A percentile compares a stretch with the other conserved stretches of the same genome.
These are phyloP conservation scores for Theropithecus gelada DNA, from an alignment of 2,113 vertebrate genomes.

Conservation along the genomic window DNA sequence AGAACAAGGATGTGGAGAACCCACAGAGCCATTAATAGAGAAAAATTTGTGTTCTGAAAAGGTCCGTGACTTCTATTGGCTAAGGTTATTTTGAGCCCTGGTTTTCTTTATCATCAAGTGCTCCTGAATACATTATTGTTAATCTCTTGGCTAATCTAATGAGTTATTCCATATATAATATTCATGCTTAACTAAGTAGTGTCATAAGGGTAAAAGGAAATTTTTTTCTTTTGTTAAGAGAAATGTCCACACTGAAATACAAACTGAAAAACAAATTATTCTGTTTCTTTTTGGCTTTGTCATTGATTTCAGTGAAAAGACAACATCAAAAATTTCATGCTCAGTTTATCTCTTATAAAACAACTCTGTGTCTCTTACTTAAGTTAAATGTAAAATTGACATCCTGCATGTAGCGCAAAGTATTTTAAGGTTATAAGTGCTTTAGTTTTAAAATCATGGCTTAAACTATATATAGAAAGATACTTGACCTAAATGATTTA, in stretches of 20 bases:
- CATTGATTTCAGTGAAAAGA: conserved; percentile 36
- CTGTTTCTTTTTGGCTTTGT: conserved; percentile 39
- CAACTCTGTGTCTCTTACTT: background rate
- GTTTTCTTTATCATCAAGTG: conserved; percentile 29
- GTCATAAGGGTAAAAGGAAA: background rate
- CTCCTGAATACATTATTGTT: conserved; percentile 17
- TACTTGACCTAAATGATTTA: background rate
- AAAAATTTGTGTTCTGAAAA: conserved; percentile 39
- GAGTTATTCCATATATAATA: conserved; percentile 49
- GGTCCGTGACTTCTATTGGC: background rate
- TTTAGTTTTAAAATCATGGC: conserved; percentile 11
- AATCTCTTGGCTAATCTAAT: conserved; percentile 45
- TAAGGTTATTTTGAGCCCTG: conserved; percentile 10
- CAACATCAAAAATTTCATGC: background rate
- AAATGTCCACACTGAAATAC: conserved; percentile 14
- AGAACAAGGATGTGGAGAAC: background rate
- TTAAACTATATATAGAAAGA: background rate
- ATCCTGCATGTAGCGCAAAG: background rate
- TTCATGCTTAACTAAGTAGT: conserved; percentile 8
- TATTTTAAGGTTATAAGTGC: background rate
- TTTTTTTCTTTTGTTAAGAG: background rate
- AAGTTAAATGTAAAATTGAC: conserved; percentile 34
- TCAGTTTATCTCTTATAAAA: background rate
- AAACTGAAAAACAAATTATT: conserved; percentile 37
- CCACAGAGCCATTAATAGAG: background rate